Conservation (phyloP, 2,888 invertebrate genomes). For the Omphaloscelis lunosa region DNA sequence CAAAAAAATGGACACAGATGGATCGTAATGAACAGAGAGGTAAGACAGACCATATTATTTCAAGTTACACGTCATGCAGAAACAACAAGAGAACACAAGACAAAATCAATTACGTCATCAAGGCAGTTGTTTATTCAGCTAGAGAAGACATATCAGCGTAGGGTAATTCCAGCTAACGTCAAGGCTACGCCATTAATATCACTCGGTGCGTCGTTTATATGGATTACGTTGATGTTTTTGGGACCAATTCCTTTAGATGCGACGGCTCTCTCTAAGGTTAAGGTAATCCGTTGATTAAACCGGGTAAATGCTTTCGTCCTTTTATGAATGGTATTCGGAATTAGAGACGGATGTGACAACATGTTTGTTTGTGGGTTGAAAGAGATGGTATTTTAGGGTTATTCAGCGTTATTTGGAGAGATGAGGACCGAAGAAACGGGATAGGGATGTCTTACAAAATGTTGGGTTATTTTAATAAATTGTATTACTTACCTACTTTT, state of each 20-base stretch:
- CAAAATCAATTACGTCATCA: conserved; percentile 56
- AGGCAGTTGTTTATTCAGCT: conserved; percentile 56
- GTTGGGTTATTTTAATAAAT: neutral
- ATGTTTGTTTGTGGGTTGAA: conserved; percentile 47
- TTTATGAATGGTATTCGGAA: conserved; percentile 52
- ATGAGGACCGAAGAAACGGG: neutral
- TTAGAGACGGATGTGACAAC: conserved; percentile 35
- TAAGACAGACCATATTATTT: conserved; percentile 2
- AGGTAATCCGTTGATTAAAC: conserved; percentile 72
- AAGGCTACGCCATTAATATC: conserved; percentile 77
- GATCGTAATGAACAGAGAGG: conserved; percentile 12
- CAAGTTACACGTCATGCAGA: conserved; percentile 5
- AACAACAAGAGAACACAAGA: conserved; percentile 25
- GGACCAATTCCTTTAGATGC: conserved; percentile 73
- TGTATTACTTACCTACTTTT: neutral
- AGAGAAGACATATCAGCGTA: conserved; percentile 57
- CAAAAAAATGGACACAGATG: too few relatives aligned
- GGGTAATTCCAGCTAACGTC: conserved; percentile 63
- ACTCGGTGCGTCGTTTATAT: conserved; percentile 77
- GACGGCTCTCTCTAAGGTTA: conserved; percentile 65
- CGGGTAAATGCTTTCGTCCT: conserved; percentile 45
- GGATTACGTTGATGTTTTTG: conserved; percentile 78
- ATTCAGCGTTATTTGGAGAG: neutral
- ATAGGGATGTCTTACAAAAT: neutral
- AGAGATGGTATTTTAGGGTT: conserved; percentile 20